Base-by-base conservation (phyloP, 92 coral and sea anemone genomes). In the Porites lobata region DNA sequence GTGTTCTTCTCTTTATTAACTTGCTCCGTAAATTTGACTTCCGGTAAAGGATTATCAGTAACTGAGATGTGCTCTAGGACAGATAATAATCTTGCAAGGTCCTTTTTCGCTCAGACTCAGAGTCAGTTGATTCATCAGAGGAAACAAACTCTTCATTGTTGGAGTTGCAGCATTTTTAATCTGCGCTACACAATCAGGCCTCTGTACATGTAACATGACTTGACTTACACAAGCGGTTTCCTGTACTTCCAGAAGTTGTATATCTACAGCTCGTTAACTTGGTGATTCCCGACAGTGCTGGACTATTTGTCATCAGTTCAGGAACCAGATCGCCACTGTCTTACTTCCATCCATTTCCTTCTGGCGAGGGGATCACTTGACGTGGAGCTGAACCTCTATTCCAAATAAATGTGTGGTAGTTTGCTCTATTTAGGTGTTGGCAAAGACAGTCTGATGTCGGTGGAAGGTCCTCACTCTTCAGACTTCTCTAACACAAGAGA, bases 161-260 rank as follows among this genome's bases (percentile, higher is more conserved):
- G 50, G 75, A 79, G 65, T 69, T 84, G 71, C 26, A 56, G 89
- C 89, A 78, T 78, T 56, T 72, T 65, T 88, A 92, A 7, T 62
- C 89, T 32, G 88, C 87, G 76, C 82, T 91, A 85, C 94, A 92
- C 79, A 76, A 56, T 21, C 94, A 84, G 74, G 94, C 94, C 78
- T 88, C 95, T 1, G 92, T 92, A 69, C 92, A 92, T 7, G 93
- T 70, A 73, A 92, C 86, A n/a, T 85, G 62, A 20, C 62, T 92
- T 78, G 61, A 57, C 73, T 43, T 89, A 74, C 95, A 92, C 70
- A 91, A 92, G 64, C 93, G 89, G 29, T 86, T 89, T 10, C 74
- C 76, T 64, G 43, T 82, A 69, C 91, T 86, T 81, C 50, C 87
- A 10, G 93, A 92, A 13, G 71, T 75, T 62, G 69, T 72, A 87